These are phyloP conservation scores for Castor canadensis DNA, from an alignment of 2,113 vertebrate species.

Conservation along the genomic window DNA sequence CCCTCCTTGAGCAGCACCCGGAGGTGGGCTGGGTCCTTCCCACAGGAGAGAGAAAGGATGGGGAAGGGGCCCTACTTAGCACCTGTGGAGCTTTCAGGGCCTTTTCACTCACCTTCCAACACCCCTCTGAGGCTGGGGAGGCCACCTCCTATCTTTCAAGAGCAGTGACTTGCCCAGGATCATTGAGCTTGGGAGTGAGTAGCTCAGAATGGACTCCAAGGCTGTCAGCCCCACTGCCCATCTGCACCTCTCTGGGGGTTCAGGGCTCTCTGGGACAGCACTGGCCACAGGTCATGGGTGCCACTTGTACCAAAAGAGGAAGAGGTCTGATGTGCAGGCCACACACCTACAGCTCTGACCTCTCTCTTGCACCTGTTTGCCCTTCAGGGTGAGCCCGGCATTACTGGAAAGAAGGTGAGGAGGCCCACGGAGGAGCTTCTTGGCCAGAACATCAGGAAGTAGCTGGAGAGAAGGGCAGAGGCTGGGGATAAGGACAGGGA, in stretches of 20 bases:
- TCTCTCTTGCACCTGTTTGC: neutral
- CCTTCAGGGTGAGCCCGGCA: conserved; percentile 79
- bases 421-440: neutral
- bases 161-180: neutral
- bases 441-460: neutral
- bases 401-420: conserved; percentile 82
- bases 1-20: neutral
- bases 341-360: neutral
- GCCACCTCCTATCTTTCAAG: neutral
- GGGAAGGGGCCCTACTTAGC: neutral
- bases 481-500: too few relatives aligned
- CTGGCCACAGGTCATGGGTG: too few relatives aligned
- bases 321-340: neutral
- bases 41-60: neutral
- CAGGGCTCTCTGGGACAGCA: neutral
- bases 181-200: neutral
- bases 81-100: fast-evolving
- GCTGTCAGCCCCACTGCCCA: neutral
- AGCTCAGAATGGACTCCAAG: neutral
- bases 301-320: neutral
- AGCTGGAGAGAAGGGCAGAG: neutral
- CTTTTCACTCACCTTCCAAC: fast-evolving
- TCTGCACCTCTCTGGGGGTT: fast-evolving
- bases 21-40: neutral
- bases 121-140: neutral